Evolutionary conservation across 2,888 invertebrate genomes (phyloP).

Genomic region (Papilio protenor): DNA sequence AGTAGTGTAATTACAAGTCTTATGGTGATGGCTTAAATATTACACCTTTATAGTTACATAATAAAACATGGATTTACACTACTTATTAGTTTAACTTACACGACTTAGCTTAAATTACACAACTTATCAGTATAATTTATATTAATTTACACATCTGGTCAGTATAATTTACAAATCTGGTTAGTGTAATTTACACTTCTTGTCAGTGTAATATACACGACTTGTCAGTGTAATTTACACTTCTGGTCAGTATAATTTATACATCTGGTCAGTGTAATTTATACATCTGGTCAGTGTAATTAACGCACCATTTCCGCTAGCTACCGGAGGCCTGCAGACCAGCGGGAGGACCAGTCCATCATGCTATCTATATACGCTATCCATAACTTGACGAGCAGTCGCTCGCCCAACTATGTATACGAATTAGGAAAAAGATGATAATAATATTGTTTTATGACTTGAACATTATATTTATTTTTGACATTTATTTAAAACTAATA

Average conservation of each 20-base stretch:
- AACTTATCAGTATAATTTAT: neutral
- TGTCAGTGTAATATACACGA: neutral
- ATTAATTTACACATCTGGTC: neutral
- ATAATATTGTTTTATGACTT: conserved; percentile 46
- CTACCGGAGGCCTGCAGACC: conserved; percentile 47
- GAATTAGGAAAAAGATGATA: conserved; percentile 47
- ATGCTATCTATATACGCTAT: conserved; percentile 69
- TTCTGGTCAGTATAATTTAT: neutral
- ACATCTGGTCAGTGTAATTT: neutral
- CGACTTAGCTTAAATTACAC: neutral
- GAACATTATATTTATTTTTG: conserved; percentile 12
- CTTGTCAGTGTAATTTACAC: neutral
- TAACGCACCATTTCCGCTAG: conserved; percentile 46
- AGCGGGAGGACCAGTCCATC: conserved; percentile 51
- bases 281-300: neutral
- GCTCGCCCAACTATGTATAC: conserved; percentile 52
- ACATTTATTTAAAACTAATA: neutral
- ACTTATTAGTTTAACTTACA: neutral
- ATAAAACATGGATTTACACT: neutral
- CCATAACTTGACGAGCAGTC: conserved; percentile 67
- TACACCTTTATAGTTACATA: neutral
- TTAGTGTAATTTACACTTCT: too few species aligned
- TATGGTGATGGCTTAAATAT: neutral
- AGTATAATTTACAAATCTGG: neutral
- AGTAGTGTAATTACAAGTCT: neutral